Evolutionary conservation across 92 coral and sea anemone genomes (phyloP), one percentile per base, ranked within the genome.

Genomic region (Anthopleura xanthogrammica): DNA sequence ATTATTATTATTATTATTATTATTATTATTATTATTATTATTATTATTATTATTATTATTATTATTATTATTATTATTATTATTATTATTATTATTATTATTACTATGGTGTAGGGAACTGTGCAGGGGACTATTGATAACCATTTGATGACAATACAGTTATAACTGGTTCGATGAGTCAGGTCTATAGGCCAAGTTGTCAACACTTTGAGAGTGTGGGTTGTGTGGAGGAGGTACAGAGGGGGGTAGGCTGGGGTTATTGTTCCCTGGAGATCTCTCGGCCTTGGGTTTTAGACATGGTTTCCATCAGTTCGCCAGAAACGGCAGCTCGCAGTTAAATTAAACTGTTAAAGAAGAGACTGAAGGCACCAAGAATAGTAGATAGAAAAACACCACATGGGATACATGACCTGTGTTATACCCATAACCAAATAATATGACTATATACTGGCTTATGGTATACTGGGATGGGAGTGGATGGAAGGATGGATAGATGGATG

Each of bases 231-330:
- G 98, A 11, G 98, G 98, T 42, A 90, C 94, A 48, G 83, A 81
- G 36, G 98, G 98, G 41, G 97, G 94, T 5, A 90, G 96, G 79
- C 92, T 91, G 57, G 83, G 87, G 62, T 82, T 50, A 19, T 70
- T 79, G 84, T 84, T 60, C 80, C 77, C 72, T 43, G 82, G 10
- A 64, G 84, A 16, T 24, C 41, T 54, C 64, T 85, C 95, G 2
- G 87, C 72, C 3, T 83, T 89, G 20, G 75, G 85, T 13, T 87
- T 85, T n/a, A 86, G 74, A 65, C 94, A 90, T 22, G 98, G 98
- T 54, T 95, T 90, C 98, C 98, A 95, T 22, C n/a, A 91, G 89
- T 71, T 95, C 98, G 20, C 98, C 98, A 46, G 97, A 93, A 24
- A 95, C 74, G 16, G 98, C 98, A 24, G 98, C 98, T 75, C 95